Evolutionary conservation across 1,140 invertebrate genomes (phyloP).

Genomic region (Drosophila ohnishii): DNA sequence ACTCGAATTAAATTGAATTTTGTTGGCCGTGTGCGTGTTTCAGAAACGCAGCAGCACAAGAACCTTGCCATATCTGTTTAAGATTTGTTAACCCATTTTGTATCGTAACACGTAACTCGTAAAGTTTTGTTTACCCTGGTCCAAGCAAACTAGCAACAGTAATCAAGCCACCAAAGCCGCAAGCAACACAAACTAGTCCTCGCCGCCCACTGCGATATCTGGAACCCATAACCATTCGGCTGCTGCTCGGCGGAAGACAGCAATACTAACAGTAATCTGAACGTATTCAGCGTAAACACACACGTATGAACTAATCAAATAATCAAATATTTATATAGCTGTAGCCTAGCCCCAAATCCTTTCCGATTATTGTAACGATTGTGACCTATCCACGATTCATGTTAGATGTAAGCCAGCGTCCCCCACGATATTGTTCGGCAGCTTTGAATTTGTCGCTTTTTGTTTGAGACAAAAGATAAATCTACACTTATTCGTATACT

Average conservation of each 20-base stretch:
- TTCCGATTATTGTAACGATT: conserved; percentile 51
- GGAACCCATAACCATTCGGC: conserved; percentile 65
- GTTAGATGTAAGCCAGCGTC: conserved; percentile 53
- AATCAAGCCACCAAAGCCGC: conserved; percentile 53
- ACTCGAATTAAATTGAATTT: conserved; percentile 67
- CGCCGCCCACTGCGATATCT: conserved; percentile 48
- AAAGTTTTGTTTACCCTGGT: conserved; percentile 42
- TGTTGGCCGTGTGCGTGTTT: conserved; percentile 62
- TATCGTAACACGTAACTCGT: conserved; percentile 34
- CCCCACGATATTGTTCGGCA: conserved; percentile 38
- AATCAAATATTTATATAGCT: conserved; percentile 76
- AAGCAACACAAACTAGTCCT: conserved; percentile 74
- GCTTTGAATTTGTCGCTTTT: conserved; percentile 43
- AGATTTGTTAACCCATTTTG: conserved; percentile 49
- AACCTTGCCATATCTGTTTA: conserved; percentile 76
- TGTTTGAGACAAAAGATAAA: conserved; percentile 46
- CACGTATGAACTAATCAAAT: conserved; percentile 63
- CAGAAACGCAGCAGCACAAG: conserved; percentile 59
- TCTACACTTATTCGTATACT: neutral
- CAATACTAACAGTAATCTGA: conserved; percentile 64
- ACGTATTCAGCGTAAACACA: conserved; percentile 70
- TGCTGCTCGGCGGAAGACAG: conserved; percentile 67
- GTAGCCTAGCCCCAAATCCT: conserved; percentile 50
- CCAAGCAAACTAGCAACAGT: conserved; percentile 77
- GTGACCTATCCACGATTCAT: conserved; percentile 47